Evolutionary conservation across 2,888 invertebrate species (phyloP).

Genomic region (Lochmaea crataegi): DNA sequence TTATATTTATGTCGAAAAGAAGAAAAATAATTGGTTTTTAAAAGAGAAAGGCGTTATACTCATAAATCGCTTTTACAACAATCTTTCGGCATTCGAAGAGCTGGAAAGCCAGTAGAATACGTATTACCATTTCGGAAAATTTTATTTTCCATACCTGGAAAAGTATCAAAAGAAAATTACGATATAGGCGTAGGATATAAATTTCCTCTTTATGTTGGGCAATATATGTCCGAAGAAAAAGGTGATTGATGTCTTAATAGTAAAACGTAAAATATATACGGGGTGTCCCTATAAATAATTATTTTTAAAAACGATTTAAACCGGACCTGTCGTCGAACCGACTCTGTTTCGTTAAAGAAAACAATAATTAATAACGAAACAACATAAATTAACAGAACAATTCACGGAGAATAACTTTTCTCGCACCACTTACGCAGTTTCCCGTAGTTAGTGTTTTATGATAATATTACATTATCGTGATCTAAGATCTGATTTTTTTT

Average conservation of each 20-base stretch:
- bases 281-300: too few relatives aligned
- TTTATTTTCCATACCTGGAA: too few relatives aligned
- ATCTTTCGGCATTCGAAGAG: background rate
- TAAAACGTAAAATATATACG: too few relatives aligned
- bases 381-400: constrained; percentile 42
- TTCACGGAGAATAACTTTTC: constrained; percentile 43
- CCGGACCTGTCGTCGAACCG: background rate
- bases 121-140: too few relatives aligned
- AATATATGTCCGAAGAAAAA: too few relatives aligned
- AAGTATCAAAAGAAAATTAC: too few relatives aligned
- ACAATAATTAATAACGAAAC: constrained; percentile 37
- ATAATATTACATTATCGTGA: constrained; percentile 36
- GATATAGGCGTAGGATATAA: too few relatives aligned
- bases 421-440: constrained; percentile 54
- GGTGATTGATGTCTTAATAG: too few relatives aligned
- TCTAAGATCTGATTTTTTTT: constrained; percentile 35
- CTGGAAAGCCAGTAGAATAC: too few relatives aligned
- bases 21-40: constrained; percentile 18
- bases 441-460: constrained; percentile 41
- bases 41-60: constrained; percentile 5
- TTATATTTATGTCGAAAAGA: constrained; percentile 6
- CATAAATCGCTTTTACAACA: background rate
- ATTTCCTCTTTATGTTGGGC: too few relatives aligned
- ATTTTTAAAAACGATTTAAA: background rate
- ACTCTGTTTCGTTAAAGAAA: constrained; percentile 1